These are phyloP conservation scores for Microcebus ravelobensis DNA, from an alignment of 2,113 vertebrate species.

Conservation along the genomic window DNA sequence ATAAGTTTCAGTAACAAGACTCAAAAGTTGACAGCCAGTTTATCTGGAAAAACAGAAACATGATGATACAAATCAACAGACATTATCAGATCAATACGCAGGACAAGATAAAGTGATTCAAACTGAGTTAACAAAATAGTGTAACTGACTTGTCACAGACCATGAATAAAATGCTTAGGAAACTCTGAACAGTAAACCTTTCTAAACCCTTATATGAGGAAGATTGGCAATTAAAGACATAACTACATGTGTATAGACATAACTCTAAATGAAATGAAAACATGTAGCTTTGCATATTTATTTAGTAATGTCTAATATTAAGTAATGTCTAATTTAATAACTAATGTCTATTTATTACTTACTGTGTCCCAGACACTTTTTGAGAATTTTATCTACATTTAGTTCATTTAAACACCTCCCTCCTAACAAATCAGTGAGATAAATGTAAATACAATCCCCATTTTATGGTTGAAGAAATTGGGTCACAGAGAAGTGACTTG, in stretches of 20 bases:
- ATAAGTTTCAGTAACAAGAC: neutral
- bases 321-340: neutral
- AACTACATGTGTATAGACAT: neutral
- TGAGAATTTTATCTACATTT: neutral
- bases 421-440: neutral
- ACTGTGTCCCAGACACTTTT: neutral
- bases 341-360: neutral
- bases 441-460: neutral
- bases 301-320: neutral
- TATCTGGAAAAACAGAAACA: neutral
- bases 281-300: neutral
- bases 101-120: neutral
- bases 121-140: neutral
- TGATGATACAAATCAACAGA: neutral
- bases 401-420: neutral
- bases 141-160: neutral
- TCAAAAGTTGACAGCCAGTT: neutral
- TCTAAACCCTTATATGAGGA: neutral
- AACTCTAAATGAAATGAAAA: neutral
- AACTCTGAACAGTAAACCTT: neutral
- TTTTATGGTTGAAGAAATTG: neutral
- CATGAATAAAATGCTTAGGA: neutral
- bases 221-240: neutral
- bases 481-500: neutral
- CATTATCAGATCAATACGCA: neutral